Evolutionary conservation across 1,140 invertebrate genomes (phyloP), one percentile per base, ranked within the genome.

Genomic region (Tenebrio molitor): DNA sequence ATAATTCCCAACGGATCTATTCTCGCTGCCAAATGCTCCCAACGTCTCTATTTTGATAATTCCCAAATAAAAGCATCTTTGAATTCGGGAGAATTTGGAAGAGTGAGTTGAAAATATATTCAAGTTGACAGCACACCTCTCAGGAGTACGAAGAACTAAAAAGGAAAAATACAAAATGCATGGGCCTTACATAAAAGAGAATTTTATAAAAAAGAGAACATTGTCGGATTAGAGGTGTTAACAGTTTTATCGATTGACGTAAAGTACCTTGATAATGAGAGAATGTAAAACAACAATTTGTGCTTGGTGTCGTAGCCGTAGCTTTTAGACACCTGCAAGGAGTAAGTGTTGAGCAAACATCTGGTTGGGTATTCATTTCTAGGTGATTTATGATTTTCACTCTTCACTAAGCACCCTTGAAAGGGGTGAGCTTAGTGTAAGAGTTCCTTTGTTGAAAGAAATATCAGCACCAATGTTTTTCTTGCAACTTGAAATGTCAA

Each of bases 261-360:
- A n/a, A n/a, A n/a, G n/a, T n/a, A n/a, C n/a, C n/a, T n/a, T n/a
- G n/a, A n/a, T n/a, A n/a, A n/a, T n/a, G n/a, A n/a, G n/a, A n/a
- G n/a, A n/a, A n/a, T n/a, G n/a, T n/a, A n/a, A n/a, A n/a, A n/a
- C n/a, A 58, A 25, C 19, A 58, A 25, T 58, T 58, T 58, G 50
- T 25, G 8, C 12, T n/a, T 29, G 19, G 19, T 12, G 12, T 58
- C 50, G 5, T 39, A 5, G n/a, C 23, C 23, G 2, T 5, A n/a
- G 21, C 50, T 58, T 58, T 58, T 15, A 58, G 19, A 53, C n/a
- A 53, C 23, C 21, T 53, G 10, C 12, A 7, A 39, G 14, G 50
- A 29, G 15, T 33, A 33, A 58, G 50, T 58, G 50, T 58, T 29
- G 50, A 58, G 23, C 50, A 58, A 58, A 58, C 23, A 58, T 58